phyloP scores from a whole-genome alignment of 53 echinoderm and acorn worm species.

The Apostichopus leukothele region DNA sequence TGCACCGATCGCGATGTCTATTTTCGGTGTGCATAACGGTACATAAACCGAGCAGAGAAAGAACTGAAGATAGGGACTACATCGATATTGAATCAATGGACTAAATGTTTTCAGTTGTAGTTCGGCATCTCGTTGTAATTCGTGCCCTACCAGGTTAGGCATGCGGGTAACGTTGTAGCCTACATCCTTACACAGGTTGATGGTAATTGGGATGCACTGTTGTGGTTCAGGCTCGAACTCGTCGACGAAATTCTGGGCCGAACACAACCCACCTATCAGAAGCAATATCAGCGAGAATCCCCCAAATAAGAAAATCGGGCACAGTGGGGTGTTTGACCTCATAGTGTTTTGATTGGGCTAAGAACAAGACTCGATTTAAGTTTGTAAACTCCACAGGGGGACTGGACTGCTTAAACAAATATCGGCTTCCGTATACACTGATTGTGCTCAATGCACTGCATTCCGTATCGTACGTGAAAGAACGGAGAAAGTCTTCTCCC shows the following conservation, averaged over 20 bases:
- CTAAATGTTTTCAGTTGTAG: constrained; percentile 92
- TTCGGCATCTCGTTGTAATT: constrained; percentile 90
- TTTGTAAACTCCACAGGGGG: constrained; percentile 28
- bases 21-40: constrained; percentile 87
- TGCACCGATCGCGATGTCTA: constrained; percentile 87
- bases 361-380: constrained; percentile 6
- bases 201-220: constrained; percentile 85
- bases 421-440: constrained; percentile 27
- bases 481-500: not conserved
- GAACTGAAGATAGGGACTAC: constrained; percentile 74
- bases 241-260: constrained; percentile 62
- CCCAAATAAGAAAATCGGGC: constrained; percentile 38
- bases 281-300: not conserved
- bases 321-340: constrained; percentile 42
- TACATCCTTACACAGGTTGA: constrained; percentile 77
- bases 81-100: constrained; percentile 96
- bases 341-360: constrained; percentile 49
- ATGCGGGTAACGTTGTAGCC: constrained; percentile 95
- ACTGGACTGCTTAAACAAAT: constrained; percentile 34
- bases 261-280: not conserved
- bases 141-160: constrained; percentile 97
- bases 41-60: constrained; percentile 98
- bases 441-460: not conserved
- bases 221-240: constrained; percentile 91
- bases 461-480: constrained; percentile 20